A percentile compares a stretch with the other conserved stretches of the same genome.
These are phyloP conservation scores for Pempheris klunzingeri DNA, from an alignment of 2,797 vertebrate genomes.

Conservation along the genomic window DNA sequence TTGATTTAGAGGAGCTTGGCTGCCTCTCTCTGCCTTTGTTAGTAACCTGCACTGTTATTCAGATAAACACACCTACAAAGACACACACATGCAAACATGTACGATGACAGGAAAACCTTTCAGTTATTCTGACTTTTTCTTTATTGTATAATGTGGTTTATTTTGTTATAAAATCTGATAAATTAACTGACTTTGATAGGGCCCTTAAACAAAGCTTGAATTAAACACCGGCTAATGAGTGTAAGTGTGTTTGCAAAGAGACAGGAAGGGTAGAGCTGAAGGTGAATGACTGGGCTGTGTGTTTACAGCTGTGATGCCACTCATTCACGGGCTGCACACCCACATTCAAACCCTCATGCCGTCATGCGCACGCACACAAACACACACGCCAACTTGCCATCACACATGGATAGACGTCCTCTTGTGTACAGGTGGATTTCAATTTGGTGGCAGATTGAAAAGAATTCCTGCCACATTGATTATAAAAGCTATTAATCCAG, in stretches of 20 bases:
- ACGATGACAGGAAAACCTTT: constrained; percentile 11
- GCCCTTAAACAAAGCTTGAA: constrained; percentile 7
- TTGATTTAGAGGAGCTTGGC: constrained; percentile 71
- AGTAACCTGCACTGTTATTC: constrained; percentile 43
- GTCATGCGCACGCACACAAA: background rate
- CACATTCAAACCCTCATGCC: constrained; percentile 7
- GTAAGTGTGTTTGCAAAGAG: constrained; percentile 13
- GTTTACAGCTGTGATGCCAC: constrained; percentile 62
- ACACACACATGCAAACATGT: constrained; percentile 1
- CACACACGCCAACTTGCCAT: constrained; percentile 25
- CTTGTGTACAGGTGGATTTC: constrained; percentile 25
- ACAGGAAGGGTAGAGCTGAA: constrained; percentile 39
- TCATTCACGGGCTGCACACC: constrained; percentile 25
- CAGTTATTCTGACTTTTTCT: background rate
- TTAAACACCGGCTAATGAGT: background rate
- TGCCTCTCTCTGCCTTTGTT: constrained; percentile 73
- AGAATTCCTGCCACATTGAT: constrained; percentile 36
- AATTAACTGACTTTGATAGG: background rate
- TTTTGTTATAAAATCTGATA: constrained; percentile 21
- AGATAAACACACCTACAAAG: constrained; percentile 22
- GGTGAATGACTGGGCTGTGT: constrained; percentile 44
- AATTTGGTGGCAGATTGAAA: constrained; percentile 37
- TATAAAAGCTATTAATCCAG: constrained; percentile 46
- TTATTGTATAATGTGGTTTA: constrained; percentile 10
- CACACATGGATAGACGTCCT: constrained; percentile 23